Evolutionary conservation across 2,888 invertebrate species (phyloP), one percentile per base, ranked within the genome.

Genomic region (Apeira syringaria): DNA sequence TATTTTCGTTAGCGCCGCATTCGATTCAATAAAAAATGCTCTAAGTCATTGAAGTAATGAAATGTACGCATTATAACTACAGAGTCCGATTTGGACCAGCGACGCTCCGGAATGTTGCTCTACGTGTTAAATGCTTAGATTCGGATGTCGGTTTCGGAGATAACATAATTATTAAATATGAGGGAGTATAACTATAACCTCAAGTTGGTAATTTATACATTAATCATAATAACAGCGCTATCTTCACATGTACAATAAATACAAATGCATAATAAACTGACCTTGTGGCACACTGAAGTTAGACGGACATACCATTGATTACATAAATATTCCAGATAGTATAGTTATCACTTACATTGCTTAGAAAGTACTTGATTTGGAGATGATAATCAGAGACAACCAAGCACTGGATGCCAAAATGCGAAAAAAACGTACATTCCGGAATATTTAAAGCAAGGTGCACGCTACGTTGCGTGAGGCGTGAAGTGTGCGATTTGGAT

Each of bases 381-480:
- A 31, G 6, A 35, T 36, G 39, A 47, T 39, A 42, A 56, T 40
- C 10, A 40, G 47, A 53, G 47, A 50, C 41, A 43, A 56, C 28
- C 55, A 29, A 46, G 53, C 45, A 52, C 41, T 48, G 47, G 51
- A 53, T 34, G 51, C 48, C 53, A 28, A 35, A 35, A 5, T 29
- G 17, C 8, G 22, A 27, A 31, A 47, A n/a, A 45, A 29, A 20
- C 29, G 8, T 13, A 47, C 33, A 44, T 53, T 51, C 45, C 38
- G 18, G 32, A 25, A 45, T 46, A 43, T 39, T 43, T 36, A 26
- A 35, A 42, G 42, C 33, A 28, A 40, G 29, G 39, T 44, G 44
- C 84, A 83, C 80, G 82, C 69, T 49, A 80, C 33, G 47, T 80
- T 50, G 83, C 84, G 76, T 82, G 82, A 49, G 47, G 63, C 61